These are phyloP conservation scores for Leistus spinibarbis DNA, from an alignment of 2,888 invertebrate species.

Conservation along the genomic window DNA sequence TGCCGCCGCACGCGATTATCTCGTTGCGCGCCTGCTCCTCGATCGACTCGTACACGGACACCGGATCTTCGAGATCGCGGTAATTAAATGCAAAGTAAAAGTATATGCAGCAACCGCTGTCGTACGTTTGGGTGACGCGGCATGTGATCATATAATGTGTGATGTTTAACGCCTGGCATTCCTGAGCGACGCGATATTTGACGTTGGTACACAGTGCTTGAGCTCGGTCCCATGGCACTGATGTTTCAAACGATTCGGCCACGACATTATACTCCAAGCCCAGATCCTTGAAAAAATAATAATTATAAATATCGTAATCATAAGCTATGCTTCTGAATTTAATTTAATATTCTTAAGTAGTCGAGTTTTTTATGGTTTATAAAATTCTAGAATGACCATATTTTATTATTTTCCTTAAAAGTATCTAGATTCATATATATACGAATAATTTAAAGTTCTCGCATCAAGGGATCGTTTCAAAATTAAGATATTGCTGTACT, in stretches of 20 bases:
- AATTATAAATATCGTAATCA: not conserved
- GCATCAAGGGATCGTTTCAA: too few relatives aligned
- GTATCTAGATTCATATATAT: too few relatives aligned
- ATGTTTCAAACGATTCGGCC: conserved; percentile 98
- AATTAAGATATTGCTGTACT: too few relatives aligned
- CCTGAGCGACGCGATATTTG: conserved; percentile 74
- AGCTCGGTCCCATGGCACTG: conserved; percentile 95
- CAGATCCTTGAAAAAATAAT: conserved; percentile 72
- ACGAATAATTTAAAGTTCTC: conserved; percentile 40
- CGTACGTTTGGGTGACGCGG: conserved; percentile 95
- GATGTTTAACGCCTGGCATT: conserved; percentile 67
- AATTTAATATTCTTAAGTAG: too few relatives aligned
- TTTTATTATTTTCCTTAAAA: too few relatives aligned
- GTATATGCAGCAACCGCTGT: conserved; percentile 90
- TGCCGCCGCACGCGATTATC: conserved; percentile 88
- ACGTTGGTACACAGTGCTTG: conserved; percentile 85
- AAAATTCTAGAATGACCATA: too few relatives aligned
- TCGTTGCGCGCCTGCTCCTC: conserved; percentile 90
- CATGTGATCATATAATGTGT: conserved; percentile 73
- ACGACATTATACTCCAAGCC: conserved; percentile 86
- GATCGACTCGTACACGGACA: conserved; percentile 82
- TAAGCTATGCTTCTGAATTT: too few relatives aligned
- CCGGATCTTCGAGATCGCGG: conserved; percentile 67
- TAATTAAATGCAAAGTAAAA: conserved; percentile 56
- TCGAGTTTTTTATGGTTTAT: too few relatives aligned